These are phyloP conservation scores for Platorchestia sp. DNA, from an alignment of 1,140 invertebrate genomes.

Conservation along the genomic window DNA sequence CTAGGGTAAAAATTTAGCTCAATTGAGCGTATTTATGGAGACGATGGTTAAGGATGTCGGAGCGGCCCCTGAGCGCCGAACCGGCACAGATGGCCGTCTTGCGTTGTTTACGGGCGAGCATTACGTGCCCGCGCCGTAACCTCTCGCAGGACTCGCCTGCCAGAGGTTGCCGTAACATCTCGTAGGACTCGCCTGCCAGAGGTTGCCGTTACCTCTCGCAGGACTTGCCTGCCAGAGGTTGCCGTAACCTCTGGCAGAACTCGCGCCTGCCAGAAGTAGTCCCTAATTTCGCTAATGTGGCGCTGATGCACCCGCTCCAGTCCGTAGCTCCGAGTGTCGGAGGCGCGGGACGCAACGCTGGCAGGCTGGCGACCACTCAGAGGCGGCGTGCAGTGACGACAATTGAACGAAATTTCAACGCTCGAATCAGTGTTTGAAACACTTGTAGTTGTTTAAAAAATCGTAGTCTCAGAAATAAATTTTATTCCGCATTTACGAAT, in stretches of 20 bases:
- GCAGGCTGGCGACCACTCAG: neutral
- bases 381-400: neutral
- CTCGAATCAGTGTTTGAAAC: neutral
- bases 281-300: conserved; percentile 29
- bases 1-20: conserved; percentile 33
- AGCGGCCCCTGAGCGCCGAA: conserved; percentile 3
- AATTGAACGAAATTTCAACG: neutral
- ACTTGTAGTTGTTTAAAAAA: neutral
- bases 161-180: neutral
- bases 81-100: neutral
- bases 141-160: neutral
- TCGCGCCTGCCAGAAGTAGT: neutral
- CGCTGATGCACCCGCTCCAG: neutral
- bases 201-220: neutral
- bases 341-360: neutral
- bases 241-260: too few species aligned
- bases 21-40: conserved; percentile 27
- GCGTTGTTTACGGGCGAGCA: conserved; percentile 12
- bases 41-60: neutral
- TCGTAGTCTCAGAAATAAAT: neutral
- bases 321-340: neutral
- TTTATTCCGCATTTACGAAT: neutral
- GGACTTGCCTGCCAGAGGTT: neutral
- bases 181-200: neutral
- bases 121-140: neutral